Evolutionary conservation across 1,140 invertebrate genomes (phyloP).

Genomic region (Musca domestica): DNA sequence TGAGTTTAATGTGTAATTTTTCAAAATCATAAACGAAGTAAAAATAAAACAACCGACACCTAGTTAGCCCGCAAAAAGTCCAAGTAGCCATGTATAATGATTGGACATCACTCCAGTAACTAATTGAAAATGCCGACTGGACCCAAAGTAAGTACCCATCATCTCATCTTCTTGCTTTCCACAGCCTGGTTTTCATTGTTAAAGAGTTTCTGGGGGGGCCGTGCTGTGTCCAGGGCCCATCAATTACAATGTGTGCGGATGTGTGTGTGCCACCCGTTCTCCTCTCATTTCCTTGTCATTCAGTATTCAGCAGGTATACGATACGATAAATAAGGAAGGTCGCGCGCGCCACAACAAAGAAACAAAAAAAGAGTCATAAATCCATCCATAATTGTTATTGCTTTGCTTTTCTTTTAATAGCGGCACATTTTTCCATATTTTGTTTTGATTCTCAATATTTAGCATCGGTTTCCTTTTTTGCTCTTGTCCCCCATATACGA

Average conservation of each 20-base stretch:
- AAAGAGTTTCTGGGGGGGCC: not conserved
- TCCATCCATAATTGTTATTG: not conserved
- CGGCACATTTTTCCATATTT: slow-evolving; percentile 14
- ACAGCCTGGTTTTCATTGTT: not conserved
- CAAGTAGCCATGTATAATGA: too few species aligned
- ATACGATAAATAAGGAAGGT: too few species aligned
- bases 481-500: not conserved
- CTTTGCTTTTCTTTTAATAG: slow-evolving; percentile 2
- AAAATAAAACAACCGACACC: too few species aligned
- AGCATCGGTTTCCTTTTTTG: slow-evolving; percentile 19
- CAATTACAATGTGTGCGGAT: not conserved
- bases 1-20: too few species aligned
- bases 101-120: not conserved
- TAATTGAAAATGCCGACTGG: not conserved
- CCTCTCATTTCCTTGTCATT: too few species aligned
- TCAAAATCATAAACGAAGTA: too few species aligned
- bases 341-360: not conserved
- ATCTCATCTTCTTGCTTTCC: not conserved
- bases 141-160: slow-evolving; percentile 15
- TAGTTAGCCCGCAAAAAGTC: too few species aligned
- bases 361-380: not conserved
- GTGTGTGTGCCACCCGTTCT: not conserved
- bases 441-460: slow-evolving; percentile 23
- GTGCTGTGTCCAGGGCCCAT: not conserved
- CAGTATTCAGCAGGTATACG: too few species aligned